A percentile compares a stretch with the other conserved stretches of the same genome.
Conservation (phyloP, 2,888 invertebrate genomes). For the Lasius platythorax region DNA sequence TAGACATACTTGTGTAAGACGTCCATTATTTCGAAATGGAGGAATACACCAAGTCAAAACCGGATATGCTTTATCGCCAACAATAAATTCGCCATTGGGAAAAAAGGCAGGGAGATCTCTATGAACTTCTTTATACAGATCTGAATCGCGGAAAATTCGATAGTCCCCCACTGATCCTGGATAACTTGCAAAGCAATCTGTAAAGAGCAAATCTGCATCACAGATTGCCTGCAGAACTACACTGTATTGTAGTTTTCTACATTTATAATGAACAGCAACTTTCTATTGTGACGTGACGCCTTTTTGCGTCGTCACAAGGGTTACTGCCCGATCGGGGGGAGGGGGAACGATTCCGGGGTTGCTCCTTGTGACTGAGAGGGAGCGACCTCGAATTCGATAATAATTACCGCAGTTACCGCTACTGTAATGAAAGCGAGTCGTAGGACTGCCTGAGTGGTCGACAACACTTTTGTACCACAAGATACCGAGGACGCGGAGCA, state of each 20-base stretch:
- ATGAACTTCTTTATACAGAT: not conserved
- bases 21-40: not conserved
- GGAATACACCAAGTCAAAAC: slow-evolving; percentile 13
- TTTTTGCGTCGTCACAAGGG: too few species aligned
- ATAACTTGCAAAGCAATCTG: not conserved
- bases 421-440: too few species aligned
- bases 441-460: too few species aligned
- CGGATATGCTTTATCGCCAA: not conserved
- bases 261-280: not conserved
- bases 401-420: too few species aligned
- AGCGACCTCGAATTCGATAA: too few species aligned
- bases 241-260: not conserved
- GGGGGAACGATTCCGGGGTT: too few species aligned
- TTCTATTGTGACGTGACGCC: too few species aligned
- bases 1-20: slow-evolving; percentile 12
- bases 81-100: not conserved
- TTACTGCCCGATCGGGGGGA: too few species aligned
- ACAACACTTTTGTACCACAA: too few species aligned
- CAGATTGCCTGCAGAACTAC: not conserved
- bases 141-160: slow-evolving; percentile 6
- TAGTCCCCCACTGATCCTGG: slow-evolving; percentile 6
- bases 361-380: too few species aligned
- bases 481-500: too few species aligned
- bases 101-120: not conserved
- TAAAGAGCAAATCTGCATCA: slow-evolving; percentile 2